Evolutionary conservation across 2,797 vertebrate species (phyloP), one percentile per base, ranked within the genome.

Genomic region (Myiotriccus ornatus): DNA sequence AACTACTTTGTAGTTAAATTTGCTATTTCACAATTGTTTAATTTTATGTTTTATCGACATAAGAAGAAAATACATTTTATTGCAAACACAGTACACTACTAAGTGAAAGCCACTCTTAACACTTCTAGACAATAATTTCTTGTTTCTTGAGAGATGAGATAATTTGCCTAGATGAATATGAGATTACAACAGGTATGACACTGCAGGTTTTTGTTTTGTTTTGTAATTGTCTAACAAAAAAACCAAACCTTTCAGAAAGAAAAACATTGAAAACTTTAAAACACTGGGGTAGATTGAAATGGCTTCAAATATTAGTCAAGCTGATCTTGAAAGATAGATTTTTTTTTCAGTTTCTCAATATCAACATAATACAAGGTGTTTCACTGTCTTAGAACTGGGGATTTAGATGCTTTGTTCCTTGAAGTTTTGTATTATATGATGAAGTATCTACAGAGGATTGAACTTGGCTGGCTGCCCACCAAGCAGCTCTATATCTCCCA

Each of bases 311-410:
- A 41, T 41, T 64, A 50, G 39, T 64, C 22, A 82, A 85, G 6
- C 7, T 41, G 20, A 63, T 69, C 3, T 64, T 1, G 2, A 64
- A 78, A 43, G 6, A n/a, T 0, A 56, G 19, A 7, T 13, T 2
- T 41, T 46, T 67, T 30, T n/a, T 10, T 5, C 4, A 3, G 2
- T 20, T 84, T 87, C 70, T 32, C 46, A 2, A 3, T 56, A 64
- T 56, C 24, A 59, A 76, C 20, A 52, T 56, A 50, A 59, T 50
- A 22, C 4, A 60, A 41, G 2, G 4, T 85, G 7, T 37, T 63
- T 50, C 7, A 18, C 15, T 68, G 6, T 59, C 37, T 87, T 50
- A 64, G 64, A 79, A 56, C 32, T 0, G 2, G 14, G 4, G 4
- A 64, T 52, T 78, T 30, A 46, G 27, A 3, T 17, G 1, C 7